Evolutionary conservation across 1,140 invertebrate species (phyloP).

Genomic region (Brachionus calyciflorus): DNA sequence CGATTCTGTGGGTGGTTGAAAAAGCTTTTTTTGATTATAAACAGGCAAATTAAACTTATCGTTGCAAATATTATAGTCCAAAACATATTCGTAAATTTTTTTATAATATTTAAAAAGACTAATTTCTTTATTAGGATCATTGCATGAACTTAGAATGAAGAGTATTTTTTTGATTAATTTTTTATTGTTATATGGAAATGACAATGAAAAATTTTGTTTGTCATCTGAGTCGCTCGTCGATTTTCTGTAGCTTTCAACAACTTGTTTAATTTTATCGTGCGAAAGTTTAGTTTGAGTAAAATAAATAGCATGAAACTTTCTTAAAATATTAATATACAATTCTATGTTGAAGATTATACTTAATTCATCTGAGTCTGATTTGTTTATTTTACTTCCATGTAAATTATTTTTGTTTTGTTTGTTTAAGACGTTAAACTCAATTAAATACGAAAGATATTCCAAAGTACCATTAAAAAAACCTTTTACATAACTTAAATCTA

Average conservation of each 20-base stretch:
- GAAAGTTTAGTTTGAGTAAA: background rate
- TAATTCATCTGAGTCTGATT: background rate
- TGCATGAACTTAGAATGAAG: background rate
- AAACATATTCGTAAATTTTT: conserved; percentile 2
- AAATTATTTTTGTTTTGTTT: background rate
- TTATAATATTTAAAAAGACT: conserved; percentile 14
- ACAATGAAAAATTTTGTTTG: background rate
- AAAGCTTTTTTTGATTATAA: too few species aligned
- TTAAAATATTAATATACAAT: conserved; percentile 1
- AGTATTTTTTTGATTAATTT: conserved; percentile 37
- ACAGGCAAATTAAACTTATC: background rate
- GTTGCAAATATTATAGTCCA: background rate
- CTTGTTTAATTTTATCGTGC: background rate
- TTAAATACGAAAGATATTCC: conserved; percentile 28
- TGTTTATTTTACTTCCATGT: too few species aligned
- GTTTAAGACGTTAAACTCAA: background rate
- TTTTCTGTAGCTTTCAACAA: background rate
- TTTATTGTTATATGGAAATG: conserved; percentile 17
- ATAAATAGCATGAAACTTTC: conserved; percentile 39
- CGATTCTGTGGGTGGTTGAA: background rate
- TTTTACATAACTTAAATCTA: conserved; percentile 13
- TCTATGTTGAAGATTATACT: conserved; percentile 6
- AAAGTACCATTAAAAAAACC: conserved; percentile 26
- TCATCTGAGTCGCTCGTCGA: background rate
- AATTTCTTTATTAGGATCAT: background rate